phyloP scores from a whole-genome alignment of 2,113 vertebrate species.

The Phyllostomus discolor region DNA sequence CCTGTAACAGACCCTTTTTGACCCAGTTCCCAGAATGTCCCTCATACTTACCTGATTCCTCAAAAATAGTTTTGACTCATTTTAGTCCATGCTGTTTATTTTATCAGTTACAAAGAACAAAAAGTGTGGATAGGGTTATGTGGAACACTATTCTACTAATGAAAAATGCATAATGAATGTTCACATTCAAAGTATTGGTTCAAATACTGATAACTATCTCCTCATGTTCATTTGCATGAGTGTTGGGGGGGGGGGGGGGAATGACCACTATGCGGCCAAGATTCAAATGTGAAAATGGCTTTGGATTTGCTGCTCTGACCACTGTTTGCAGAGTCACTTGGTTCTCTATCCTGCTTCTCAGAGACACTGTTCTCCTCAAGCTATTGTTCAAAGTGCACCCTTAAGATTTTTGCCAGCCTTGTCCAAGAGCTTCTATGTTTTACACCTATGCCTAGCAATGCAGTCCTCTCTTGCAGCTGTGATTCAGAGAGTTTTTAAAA shows the following conservation, averaged over 20 bases:
- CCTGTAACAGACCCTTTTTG: not conserved
- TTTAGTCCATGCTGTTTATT: conserved; percentile 23
- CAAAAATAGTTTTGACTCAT: not conserved
- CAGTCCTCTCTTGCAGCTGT: conserved; percentile 6
- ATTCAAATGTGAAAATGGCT: conserved; percentile 28
- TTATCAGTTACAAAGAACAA: not conserved
- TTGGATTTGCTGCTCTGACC: conserved; percentile 44
- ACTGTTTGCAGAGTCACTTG: conserved; percentile 14
- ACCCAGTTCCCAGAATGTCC: not conserved
- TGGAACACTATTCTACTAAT: not conserved
- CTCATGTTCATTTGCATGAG: not conserved
- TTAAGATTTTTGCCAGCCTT: conserved; percentile 20
- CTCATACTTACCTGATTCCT: not conserved
- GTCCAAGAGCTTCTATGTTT: conserved; percentile 33
- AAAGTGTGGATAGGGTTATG: not conserved
- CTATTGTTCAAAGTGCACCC: not conserved
- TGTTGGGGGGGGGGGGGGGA: not conserved
- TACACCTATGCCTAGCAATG: not conserved
- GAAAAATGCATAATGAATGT: not conserved
- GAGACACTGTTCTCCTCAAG: not conserved
- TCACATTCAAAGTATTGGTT: conserved; percentile 10
- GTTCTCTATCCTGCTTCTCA: conserved; percentile 36
- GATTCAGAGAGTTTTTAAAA: not conserved
- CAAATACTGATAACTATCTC: conserved; percentile 4
- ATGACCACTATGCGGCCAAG: not conserved